Conservation (phyloP, 2,888 invertebrate species). For the Dynastes grantii region DNA sequence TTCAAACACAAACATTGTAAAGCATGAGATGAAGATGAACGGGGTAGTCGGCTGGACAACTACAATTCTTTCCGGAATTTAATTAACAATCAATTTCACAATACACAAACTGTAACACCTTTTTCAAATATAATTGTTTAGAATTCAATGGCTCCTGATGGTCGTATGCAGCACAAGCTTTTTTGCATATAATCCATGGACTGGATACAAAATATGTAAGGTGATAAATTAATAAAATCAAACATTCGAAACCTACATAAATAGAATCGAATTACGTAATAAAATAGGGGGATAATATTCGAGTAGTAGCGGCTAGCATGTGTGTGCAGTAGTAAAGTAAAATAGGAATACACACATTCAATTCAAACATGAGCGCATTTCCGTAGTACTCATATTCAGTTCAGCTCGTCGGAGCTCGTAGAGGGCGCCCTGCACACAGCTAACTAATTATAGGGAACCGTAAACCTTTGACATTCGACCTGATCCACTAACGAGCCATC, state of each 20-base stretch:
- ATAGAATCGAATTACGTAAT: conserved; percentile 25
- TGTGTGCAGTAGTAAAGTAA: too few species aligned
- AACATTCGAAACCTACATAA: conserved; percentile 20
- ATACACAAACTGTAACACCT: too few species aligned
- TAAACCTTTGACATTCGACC: conserved; percentile 72
- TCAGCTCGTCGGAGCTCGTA: conserved; percentile 54
- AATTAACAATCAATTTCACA: too few species aligned
- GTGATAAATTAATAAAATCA: conserved; percentile 29
- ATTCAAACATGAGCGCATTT: not conserved
- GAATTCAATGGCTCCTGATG: too few species aligned
- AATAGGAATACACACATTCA: not conserved
- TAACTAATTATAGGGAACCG: conserved; percentile 71
- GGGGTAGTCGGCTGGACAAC: too few species aligned
- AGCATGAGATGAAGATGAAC: too few species aligned
- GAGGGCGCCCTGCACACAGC: conserved; percentile 61
- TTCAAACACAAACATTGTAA: too few species aligned
- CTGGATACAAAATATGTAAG: not conserved
- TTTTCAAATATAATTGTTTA: too few species aligned
- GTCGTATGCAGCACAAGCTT: too few species aligned
- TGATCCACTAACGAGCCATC: conserved; percentile 70
- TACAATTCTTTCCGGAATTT: too few species aligned
- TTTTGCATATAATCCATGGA: too few species aligned
- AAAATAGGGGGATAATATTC: conserved; percentile 28
- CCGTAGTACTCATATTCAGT: conserved; percentile 24
- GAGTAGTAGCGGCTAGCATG: too few species aligned